Evolutionary conservation across 2,797 vertebrate species (phyloP), one percentile per base, ranked within the genome.

Genomic region (Leptoclinus maculatus): DNA sequence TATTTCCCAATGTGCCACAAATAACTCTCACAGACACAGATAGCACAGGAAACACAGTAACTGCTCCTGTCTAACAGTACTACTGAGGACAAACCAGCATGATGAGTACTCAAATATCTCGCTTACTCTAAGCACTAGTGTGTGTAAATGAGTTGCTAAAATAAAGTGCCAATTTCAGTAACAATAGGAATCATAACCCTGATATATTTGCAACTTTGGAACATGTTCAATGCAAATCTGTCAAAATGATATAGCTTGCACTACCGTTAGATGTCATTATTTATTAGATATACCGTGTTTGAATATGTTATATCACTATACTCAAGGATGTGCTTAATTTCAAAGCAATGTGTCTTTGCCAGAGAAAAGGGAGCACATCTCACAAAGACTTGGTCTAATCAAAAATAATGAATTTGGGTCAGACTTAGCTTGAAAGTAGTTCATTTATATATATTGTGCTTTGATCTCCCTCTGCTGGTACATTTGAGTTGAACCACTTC

Each of bases 401-500:
- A 9, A 39, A 25, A 41, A 58, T 14, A 21, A n/a, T 19, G 8
- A 41, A 58, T 38, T 19, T 71, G 29, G 57, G 27, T 72, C 54
- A 29, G 54, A 64, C 47, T 71, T 62, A n/a, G 13, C 41, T 59
- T 36, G 7, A 19, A 2, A 36, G 7, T 23, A 49, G 9, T 34
- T 62, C 2, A 10, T 36, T 60, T 74, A 39, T 21, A 32, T 29
- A 71, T 29, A 10, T 62, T 69, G 25, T 70, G 70, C 66, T 41
- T 72, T 62, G 62, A 82, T 49, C 34, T 29, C 80, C 88, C 69
- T 71, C 87, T 87, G 64, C 67, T 87, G 85, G 81, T 14, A 2
- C 32, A 38, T 53, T 4, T 23, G 19, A 36, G 17, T 32, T 0
- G 2, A 54, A 19, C 27, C 5, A 23, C 23, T 17, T 16, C 29